A percentile compares a stretch with the other conserved stretches of the same genome.
Conservation (phyloP, 1,140 invertebrate genomes). For the Drosophila kepulauana region DNA sequence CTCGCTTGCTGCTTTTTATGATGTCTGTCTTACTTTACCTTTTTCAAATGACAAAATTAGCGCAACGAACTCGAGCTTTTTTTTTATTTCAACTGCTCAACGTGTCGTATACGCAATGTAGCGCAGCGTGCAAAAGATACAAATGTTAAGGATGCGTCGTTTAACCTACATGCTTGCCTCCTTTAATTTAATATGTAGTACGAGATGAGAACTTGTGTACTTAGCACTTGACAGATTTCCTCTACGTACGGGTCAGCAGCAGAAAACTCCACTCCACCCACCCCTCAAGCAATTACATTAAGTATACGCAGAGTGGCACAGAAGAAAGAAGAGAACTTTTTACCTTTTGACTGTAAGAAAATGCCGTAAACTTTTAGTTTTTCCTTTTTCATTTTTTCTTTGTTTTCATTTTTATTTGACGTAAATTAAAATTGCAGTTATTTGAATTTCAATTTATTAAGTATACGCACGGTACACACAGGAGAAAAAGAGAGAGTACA, state of each 20-base stretch:
- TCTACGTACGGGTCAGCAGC: constrained; percentile 21
- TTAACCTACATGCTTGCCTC: constrained; percentile 58
- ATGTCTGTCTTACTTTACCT: constrained; percentile 52
- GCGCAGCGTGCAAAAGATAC: constrained; percentile 20
- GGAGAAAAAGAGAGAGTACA: constrained; percentile 19
- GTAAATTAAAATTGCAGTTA: constrained; percentile 62
- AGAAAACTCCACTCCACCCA: background rate
- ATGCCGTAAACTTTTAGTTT: constrained; percentile 18
- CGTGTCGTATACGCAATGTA: constrained; percentile 71
- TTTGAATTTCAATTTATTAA: constrained; percentile 61
- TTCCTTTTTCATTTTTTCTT: constrained; percentile 27
- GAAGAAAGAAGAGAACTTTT: background rate
- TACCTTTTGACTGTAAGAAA: background rate
- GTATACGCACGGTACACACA: constrained; percentile 39
- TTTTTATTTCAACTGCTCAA: constrained; percentile 32
- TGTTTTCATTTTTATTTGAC: constrained; percentile 61
- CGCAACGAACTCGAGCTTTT: constrained; percentile 56
- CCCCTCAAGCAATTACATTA: constrained; percentile 60
- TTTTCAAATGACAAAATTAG: constrained; percentile 67
- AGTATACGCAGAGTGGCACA: constrained; percentile 56
- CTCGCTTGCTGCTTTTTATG: constrained; percentile 45
- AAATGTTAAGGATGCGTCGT: constrained; percentile 59
- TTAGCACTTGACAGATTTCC: constrained; percentile 61
- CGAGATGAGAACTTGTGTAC: constrained; percentile 40
- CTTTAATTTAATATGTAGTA: constrained; percentile 34